Base-by-base conservation (phyloP, 2,797 vertebrate genomes). In the Gadopsis marmoratus region DNA sequence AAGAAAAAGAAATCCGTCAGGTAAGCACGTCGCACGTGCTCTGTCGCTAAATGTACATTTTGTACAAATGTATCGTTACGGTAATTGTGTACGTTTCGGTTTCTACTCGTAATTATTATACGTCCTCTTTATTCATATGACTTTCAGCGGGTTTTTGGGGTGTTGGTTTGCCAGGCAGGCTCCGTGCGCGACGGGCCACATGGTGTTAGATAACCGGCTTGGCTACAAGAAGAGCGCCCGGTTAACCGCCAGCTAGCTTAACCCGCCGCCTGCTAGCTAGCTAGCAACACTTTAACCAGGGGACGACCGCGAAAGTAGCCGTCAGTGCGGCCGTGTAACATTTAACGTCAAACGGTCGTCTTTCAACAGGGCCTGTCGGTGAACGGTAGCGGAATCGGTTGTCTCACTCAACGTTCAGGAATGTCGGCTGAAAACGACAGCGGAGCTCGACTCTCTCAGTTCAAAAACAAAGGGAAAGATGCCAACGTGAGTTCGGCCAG, bases 401-500 rank as follows among this genome's bases (percentile, higher is more conserved):
- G 75, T 45, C 29, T 81, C 64, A 55, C 60, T 83, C 66, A 77
- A 81, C 86, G 73, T 60, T 77, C 78, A 68, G 76, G 51, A 82
- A 91, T 98, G 97, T 96, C 96, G 78, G 78, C 96, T 2, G 94
- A 93, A 82, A 96, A 92, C 87, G 95, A 95, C 89, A 62, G 68
- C 87, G 91, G 92, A 74, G 94, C 88, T 87, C 96, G 97, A 29
- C 84, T 97, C 77, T 95, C 89, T 89, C 95, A 96, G 80, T 99
- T 98, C 94, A 99, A 99, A 94, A 98, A 99, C 92, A 98, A 98
- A 91, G 97, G 97, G 3, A 97, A 96, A 85, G 96, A 97, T 82
- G 95, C 90, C 5, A 95, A 86, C 1, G 98, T 98, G 86, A 96
- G 97, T 54, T 47, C 10, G 21, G 17, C 12, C 19, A 48, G 1